Evolutionary conservation across 2,113 vertebrate species (phyloP), one percentile per base, ranked within the genome.

Genomic region (Azemiops feae): DNA sequence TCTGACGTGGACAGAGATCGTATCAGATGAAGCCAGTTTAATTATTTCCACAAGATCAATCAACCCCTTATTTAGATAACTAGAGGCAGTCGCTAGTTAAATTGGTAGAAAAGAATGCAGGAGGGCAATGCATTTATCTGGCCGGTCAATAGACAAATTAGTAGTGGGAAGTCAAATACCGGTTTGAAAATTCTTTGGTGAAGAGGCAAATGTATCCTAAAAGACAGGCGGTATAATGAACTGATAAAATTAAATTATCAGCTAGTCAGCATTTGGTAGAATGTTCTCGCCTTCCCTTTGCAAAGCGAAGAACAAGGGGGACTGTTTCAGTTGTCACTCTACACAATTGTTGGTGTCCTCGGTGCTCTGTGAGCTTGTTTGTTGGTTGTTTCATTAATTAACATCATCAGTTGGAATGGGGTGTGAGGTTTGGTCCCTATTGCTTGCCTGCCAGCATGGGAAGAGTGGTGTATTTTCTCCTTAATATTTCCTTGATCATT

Each of bases 31-130:
- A 92, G 58, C 93, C 93, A 96, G 93, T 96, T 97, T 97, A 96
- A 95, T 97, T 97, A 95, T 97, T 97, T 98, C 93, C 92, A 95
- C 93, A 94, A 30, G 18, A 95, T 96, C 92, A 94, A 95, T 97
- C 92, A 96, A 91, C 85, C 95, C 92, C 89, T 96, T 97, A 97
- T 96, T 97, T 97, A 95, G 95, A 96, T 96, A 97, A 97, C 89
- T 74, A 95, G 95, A 96, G 96, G 96, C 95, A 95, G 50, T 93
- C 43, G 92, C 93, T 95, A 88, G 89, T 96, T 98, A 97, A 97
- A 96, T 97, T 97, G 91, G 95, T 96, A 94, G 93, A 92, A 91
- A 92, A 85, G 89, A 95, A 96, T 95, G 43, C 95, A 94, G 47
- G 88, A 96, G 94, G 91, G 85, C 90, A 95, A 97, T 50, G 94